Evolutionary conservation across 2,113 vertebrate genomes (phyloP), one percentile per base, ranked within the genome.

Genomic region (Podilymbus podiceps): DNA sequence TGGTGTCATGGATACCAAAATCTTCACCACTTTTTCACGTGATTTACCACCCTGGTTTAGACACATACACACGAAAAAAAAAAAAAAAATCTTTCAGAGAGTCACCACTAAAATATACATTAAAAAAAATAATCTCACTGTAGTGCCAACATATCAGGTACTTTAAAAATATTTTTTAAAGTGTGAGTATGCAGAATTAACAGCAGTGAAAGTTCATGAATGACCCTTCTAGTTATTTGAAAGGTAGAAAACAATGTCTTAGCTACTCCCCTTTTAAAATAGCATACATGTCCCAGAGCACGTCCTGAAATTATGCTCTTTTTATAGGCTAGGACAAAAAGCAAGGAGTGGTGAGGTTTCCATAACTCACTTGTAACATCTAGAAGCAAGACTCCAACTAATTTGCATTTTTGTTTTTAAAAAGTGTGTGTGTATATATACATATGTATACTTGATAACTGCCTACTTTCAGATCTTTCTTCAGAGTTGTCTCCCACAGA

Each of bases 21-120:
- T 98, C 95, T 98, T 98, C 92, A 99, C 97, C 46, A 99, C 89
- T 95, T 99, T 99, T 88, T 99, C 99, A 95, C 98, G 98, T 60
- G 99, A 99, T 96, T 99, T 99, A 94, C 98, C 98, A 66, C 99
- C 99, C 99, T 99, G 93, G 75, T 93, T 69, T 49, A 88, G 85
- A 97, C 60, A 93, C 60, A 95, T 27, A 84, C 27, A 93, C 13
- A 55, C 38, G 9, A 38, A 38, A 38, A 38, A 38, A 38, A 38
- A 38, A 38, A 38, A 38, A 78, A 27, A 1, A 4, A 40, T 15
- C 13, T n/a, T 73, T 96, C 33, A 95, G 94, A 76, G 55, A 93
- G 47, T 33, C 46, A 62, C 19, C 35, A 58, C 35, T 20, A 89
- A 89, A 30, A 72, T 27, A 80, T 27, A 58, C 17, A 69, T 44